These are phyloP conservation scores for Falco columbarius DNA, from an alignment of 2,797 vertebrate genomes.

Conservation along the genomic window DNA sequence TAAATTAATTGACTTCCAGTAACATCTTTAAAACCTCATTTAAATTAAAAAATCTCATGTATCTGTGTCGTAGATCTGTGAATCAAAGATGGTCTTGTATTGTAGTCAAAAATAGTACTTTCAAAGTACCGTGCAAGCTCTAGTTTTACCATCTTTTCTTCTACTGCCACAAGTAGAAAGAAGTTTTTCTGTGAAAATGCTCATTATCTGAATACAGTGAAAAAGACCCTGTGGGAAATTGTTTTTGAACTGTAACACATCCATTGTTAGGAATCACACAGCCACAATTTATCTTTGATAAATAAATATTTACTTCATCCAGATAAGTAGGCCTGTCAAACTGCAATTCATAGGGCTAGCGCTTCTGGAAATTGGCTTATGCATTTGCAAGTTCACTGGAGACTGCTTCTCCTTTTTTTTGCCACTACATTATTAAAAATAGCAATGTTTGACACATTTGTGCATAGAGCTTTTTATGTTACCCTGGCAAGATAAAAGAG, in stretches of 20 bases:
- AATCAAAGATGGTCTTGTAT: background rate
- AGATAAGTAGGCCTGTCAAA: background rate
- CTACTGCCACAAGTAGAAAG: background rate
- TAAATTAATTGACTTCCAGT: conserved; percentile 25
- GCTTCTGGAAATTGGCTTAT: background rate
- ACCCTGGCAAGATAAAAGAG: background rate
- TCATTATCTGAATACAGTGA: background rate
- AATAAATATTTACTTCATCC: conserved; percentile 53
- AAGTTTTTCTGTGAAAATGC: background rate
- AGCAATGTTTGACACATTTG: conserved; percentile 16
- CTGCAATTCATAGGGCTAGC: background rate
- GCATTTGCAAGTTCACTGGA: background rate
- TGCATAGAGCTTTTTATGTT: conserved; percentile 10
- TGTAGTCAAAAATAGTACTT: background rate
- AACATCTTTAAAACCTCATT: background rate
- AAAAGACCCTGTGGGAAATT: background rate
- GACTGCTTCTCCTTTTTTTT: background rate
- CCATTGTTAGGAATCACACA: background rate
- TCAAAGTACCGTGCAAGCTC: background rate
- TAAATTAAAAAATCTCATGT: background rate
- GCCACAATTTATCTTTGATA: conserved; percentile 39
- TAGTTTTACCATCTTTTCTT: background rate
- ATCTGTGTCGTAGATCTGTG: background rate
- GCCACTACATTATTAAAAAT: conserved; percentile 30
- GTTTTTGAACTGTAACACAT: background rate